Conservation (phyloP, 2,888 invertebrate genomes). For the Cyrtodaria siliqua region DNA sequence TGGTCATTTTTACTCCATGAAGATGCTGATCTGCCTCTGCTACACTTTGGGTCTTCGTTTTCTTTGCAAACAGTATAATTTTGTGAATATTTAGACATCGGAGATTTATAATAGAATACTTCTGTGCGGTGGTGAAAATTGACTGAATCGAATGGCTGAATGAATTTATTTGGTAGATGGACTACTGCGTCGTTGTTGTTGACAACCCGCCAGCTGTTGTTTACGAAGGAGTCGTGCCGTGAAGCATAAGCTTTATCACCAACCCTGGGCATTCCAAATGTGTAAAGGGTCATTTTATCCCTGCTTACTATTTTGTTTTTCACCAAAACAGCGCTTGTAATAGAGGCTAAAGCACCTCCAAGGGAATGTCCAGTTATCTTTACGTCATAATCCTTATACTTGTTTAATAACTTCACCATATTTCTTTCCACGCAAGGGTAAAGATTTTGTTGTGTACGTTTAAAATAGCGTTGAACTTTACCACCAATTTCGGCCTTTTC, state of each 20-base stretch:
- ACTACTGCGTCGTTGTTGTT: conserved; percentile 39
- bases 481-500: conserved; percentile 36
- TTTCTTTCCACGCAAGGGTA: conserved; percentile 27
- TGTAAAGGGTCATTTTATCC: conserved; percentile 49
- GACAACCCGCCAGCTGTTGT: conserved; percentile 56
- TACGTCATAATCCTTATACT: conserved; percentile 38
- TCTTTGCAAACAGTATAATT: no score
- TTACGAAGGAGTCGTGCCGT: conserved; percentile 40
- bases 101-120: no score
- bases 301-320: conserved; percentile 34
- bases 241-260: conserved; percentile 45
- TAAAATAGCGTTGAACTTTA: conserved; percentile 49
- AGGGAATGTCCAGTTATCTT: conserved; percentile 58
- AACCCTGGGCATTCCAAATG: conserved; percentile 62
- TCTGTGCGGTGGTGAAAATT: no score
- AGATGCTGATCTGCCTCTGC: no score
- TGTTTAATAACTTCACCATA: conserved; percentile 14
- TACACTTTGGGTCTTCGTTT: no score
- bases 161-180: conserved; percentile 26
- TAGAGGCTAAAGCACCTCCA: conserved; percentile 52
- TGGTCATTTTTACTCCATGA: no score
- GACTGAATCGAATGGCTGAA: no score
- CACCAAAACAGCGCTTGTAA: conserved; percentile 44
- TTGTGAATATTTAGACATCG: no score
- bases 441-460: conserved; percentile 35